A percentile compares a stretch with the other conserved stretches of the same genome.
These are phyloP conservation scores for Choloepus hoffmanni DNA, from an alignment of 2,113 vertebrate genomes.

Conservation along the genomic window DNA sequence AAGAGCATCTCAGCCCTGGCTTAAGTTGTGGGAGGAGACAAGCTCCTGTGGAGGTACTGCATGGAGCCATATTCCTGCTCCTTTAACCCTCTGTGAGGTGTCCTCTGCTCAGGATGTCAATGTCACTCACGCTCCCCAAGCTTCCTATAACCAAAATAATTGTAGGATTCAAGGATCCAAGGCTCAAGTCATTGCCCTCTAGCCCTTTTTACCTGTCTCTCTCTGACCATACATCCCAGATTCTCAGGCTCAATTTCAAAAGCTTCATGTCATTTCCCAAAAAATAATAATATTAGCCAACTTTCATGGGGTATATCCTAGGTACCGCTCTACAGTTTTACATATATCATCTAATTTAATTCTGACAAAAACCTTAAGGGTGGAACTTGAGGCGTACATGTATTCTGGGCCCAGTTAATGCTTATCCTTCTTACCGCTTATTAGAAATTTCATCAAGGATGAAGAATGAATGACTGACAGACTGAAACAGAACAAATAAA, in stretches of 20 bases:
- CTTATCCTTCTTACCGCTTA: neutral
- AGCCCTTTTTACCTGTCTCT: neutral
- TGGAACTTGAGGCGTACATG: neutral
- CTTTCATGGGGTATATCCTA: neutral
- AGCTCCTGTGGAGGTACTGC: neutral
- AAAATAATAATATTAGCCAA: neutral
- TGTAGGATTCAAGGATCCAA: neutral
- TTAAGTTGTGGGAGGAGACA: neutral
- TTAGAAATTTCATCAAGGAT: neutral
- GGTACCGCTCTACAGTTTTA: neutral
- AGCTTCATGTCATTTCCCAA: neutral
- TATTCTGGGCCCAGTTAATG: neutral
- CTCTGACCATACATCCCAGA: neutral
- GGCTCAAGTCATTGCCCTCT: neutral
- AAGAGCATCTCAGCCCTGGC: neutral
- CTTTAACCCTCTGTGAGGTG: neutral
- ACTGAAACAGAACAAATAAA: neutral
- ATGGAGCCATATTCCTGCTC: neutral
- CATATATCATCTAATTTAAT: neutral
- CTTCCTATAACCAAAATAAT: neutral
- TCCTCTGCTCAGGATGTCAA: neutral
- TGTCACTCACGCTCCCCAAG: neutral
- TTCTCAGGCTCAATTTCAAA: slow-evolving; percentile 10
- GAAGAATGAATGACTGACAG: neutral
- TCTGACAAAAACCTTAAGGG: neutral